These are phyloP conservation scores for Pocillopora verrucosa DNA, from an alignment of 64 coral and sea anemone species.

Conservation along the genomic window DNA sequence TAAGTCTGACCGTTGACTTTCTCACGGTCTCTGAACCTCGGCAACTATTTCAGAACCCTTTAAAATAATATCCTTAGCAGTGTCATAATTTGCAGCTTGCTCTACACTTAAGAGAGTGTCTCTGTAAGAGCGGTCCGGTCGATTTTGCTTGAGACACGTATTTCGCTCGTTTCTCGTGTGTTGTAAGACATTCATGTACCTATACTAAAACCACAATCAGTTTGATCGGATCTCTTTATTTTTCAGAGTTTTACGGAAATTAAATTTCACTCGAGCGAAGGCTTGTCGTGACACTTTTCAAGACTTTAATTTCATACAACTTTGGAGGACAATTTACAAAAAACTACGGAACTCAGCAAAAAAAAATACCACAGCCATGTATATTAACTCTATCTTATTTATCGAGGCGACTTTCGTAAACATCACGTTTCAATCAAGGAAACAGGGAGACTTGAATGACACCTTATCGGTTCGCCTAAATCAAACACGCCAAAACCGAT, in stretches of 20 bases:
- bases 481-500: constrained; percentile 16
- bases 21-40: no score
- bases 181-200: background rate
- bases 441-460: background rate
- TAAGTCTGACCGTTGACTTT: no score
- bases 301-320: background rate
- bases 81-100: no score
- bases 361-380: constrained; percentile 1
- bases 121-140: no score
- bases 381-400: background rate
- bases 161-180: no score
- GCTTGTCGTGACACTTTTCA: constrained; percentile 23
- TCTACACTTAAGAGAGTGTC: no score
- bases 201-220: background rate
- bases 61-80: no score
- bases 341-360: no score
- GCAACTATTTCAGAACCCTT: no score
- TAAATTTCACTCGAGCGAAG: constrained; percentile 22
- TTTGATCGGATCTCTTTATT: background rate
- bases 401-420: background rate
- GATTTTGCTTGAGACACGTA: no score
- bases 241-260: constrained; percentile 25
- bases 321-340: background rate
- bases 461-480: background rate
- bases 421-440: background rate